Conservation (phyloP, 2,888 invertebrate genomes). For the Brenthis hecate region DNA sequence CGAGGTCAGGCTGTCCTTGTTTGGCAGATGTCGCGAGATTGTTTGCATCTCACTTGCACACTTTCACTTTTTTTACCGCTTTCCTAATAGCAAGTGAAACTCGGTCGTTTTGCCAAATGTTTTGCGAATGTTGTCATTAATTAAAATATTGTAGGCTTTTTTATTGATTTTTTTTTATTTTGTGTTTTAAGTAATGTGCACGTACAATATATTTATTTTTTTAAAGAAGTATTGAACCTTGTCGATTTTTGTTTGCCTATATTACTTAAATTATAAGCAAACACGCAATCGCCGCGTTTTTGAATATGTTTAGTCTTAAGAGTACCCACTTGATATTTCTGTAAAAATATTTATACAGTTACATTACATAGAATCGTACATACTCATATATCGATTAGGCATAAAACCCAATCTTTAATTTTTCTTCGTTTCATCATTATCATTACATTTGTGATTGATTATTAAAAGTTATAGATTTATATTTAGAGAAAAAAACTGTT, state of each 20-base stretch:
- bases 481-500: too few relatives aligned
- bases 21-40: constrained; percentile 42
- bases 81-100: constrained; percentile 71
- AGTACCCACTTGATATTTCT: neutral
- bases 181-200: neutral
- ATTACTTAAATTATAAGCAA: constrained; percentile 1
- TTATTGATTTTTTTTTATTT: constrained; percentile 5
- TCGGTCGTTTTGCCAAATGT: constrained; percentile 71
- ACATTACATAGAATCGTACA: too few relatives aligned
- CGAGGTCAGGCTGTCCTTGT: constrained; percentile 52
- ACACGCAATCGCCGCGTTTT: constrained; percentile 23
- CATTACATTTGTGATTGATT: too few relatives aligned
- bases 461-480: too few relatives aligned
- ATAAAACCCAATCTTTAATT: too few relatives aligned
- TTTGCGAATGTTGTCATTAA: constrained; percentile 51
- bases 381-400: neutral
- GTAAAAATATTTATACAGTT: neutral
- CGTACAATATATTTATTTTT: neutral
- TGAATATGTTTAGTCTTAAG: constrained; percentile 3
- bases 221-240: neutral
- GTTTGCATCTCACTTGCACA: constrained; percentile 55
- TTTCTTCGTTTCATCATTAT: too few relatives aligned
- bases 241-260: constrained; percentile 1
- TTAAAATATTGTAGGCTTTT: constrained; percentile 19
- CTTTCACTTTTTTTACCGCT: constrained; percentile 78